These are phyloP conservation scores for Apis laboriosa DNA, from an alignment of 1,140 invertebrate species.

Conservation along the genomic window DNA sequence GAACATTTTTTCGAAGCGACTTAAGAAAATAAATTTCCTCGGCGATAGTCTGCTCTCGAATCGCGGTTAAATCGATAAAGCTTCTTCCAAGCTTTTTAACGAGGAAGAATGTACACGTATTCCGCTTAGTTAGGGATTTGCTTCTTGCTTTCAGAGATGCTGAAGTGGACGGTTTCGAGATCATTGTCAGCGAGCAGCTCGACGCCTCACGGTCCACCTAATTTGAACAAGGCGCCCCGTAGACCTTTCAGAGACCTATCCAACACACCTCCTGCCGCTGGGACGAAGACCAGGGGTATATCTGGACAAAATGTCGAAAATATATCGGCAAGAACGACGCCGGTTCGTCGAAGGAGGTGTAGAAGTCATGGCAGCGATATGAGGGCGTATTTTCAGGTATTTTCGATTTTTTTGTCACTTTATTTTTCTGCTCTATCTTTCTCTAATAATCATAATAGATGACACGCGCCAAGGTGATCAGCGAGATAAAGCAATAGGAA, in stretches of 20 bases:
- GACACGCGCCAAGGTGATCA: no score
- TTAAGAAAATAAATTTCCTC: no score
- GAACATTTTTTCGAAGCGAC: no score
- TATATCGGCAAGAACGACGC: conserved; percentile 60
- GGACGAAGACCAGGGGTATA: conserved; percentile 54
- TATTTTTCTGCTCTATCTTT: no score
- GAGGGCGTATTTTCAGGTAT: conserved; percentile 78
- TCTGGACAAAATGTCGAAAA: conserved; percentile 43
- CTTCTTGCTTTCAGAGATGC: conserved; percentile 69
- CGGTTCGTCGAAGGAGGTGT: conserved; percentile 73
- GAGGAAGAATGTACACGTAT: background rate
- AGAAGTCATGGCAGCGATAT: conserved; percentile 78
- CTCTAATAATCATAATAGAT: no score
- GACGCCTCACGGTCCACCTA: conserved; percentile 73
- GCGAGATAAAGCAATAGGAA: no score
- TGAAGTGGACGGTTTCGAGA: conserved; percentile 80
- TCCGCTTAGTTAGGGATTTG: conserved; percentile 15
- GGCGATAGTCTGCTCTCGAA: background rate
- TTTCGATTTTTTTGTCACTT: background rate
- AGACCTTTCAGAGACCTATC: conserved; percentile 77
- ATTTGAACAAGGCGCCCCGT: conserved; percentile 68
- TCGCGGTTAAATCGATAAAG: conserved; percentile 19
- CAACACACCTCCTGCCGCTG: conserved; percentile 75
- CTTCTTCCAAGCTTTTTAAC: background rate
- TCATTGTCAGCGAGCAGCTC: conserved; percentile 77